Percentiles rank a stretch among this genome's conserved stretches.
Conservation (phyloP, 2,888 invertebrate genomes). For the Cryptocephalus primarius region DNA sequence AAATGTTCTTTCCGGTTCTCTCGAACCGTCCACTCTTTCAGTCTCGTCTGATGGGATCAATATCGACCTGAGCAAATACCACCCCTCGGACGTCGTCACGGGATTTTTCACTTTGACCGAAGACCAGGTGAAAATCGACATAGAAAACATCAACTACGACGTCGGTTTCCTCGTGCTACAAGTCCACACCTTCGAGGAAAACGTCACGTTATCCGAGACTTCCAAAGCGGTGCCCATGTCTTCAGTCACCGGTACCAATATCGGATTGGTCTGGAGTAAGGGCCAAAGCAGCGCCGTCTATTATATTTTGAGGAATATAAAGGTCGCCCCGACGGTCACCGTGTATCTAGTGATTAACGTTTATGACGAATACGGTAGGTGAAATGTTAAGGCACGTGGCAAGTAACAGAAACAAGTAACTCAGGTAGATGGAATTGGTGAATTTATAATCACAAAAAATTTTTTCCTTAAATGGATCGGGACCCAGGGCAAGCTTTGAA, state of each 20-base stretch:
- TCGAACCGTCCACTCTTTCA: slow-evolving; percentile 1
- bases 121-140: slow-evolving; percentile 23
- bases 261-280: slow-evolving; percentile 41
- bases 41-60: slow-evolving; percentile 7
- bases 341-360: slow-evolving; percentile 15
- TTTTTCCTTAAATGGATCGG: too few species aligned
- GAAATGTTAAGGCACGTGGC: neutral
- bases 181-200: slow-evolving; percentile 49
- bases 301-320: slow-evolving; percentile 11
- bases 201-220: slow-evolving; percentile 45
- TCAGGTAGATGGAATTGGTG: too few species aligned
- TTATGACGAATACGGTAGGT: slow-evolving; percentile 17
- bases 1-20: too few species aligned
- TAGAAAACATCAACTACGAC: slow-evolving; percentile 37
- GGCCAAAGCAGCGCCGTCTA: slow-evolving; percentile 8
- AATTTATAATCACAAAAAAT: too few species aligned
- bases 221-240: slow-evolving; percentile 21
- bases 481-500: too few species aligned
- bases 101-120: slow-evolving; percentile 17
- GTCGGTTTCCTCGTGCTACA: slow-evolving; percentile 51
- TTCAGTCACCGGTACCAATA: slow-evolving; percentile 46
- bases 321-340: slow-evolving; percentile 4
- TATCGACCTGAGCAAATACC: slow-evolving; percentile 24
- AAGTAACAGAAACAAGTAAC: too few species aligned
- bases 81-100: slow-evolving; percentile 13